phyloP scores from a whole-genome alignment of 2,113 vertebrate genomes.

The Anser cygnoides region DNA sequence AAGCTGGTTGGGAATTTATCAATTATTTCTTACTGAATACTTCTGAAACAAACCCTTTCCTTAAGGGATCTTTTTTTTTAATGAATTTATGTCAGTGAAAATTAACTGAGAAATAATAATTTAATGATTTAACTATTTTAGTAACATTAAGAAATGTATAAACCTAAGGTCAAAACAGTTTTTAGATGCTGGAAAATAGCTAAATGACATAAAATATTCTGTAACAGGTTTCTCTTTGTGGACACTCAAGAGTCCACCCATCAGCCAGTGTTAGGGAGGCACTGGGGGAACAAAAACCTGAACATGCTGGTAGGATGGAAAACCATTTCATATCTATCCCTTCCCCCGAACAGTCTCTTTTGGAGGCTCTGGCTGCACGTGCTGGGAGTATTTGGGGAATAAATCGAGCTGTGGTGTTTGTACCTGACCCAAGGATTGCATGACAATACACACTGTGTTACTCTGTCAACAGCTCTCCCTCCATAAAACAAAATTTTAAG shows the following conservation, averaged over 20 bases:
- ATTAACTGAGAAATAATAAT: neutral
- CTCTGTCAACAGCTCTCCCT: neutral
- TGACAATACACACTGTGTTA: neutral
- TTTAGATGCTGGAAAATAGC: neutral
- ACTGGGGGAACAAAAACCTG: neutral
- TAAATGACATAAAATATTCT: neutral
- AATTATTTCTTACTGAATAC: neutral
- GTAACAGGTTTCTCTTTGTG: neutral
- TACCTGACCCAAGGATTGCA: neutral
- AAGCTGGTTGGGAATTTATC: neutral
- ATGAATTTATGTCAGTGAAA: neutral
- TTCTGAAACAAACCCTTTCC: neutral
- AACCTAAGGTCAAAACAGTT: neutral
- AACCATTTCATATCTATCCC: neutral
- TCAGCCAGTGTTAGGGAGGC: neutral
- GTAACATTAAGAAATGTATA: neutral
- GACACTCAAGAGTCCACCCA: neutral
- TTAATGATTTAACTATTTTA: neutral
- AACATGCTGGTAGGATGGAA: neutral
- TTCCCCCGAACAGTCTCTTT: neutral
- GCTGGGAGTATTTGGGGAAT: fast-evolving
- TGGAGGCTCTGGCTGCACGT: neutral
- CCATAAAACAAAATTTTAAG: neutral
- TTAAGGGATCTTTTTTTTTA: neutral
- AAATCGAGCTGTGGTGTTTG: neutral